These are phyloP conservation scores for Xenopus petersii DNA, from an alignment of 2,797 vertebrate species.

Conservation along the genomic window DNA sequence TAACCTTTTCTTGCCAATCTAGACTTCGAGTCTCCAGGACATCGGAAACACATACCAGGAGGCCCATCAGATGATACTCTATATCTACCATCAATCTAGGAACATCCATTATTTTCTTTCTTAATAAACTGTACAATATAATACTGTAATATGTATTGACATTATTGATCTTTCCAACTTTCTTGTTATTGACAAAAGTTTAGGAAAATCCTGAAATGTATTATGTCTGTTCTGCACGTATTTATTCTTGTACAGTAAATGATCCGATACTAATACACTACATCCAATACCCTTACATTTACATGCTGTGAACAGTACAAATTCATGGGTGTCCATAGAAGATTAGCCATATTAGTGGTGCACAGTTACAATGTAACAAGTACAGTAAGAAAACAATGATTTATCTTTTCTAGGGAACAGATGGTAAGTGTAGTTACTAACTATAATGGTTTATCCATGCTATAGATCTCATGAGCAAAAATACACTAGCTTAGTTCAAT, in stretches of 20 bases:
- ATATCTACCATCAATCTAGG: background rate
- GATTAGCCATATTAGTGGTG: slow-evolving; percentile 17
- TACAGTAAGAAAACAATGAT: too few relatives aligned
- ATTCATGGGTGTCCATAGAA: slow-evolving; percentile 25
- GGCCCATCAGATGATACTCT: slow-evolving; percentile 14
- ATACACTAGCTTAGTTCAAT: too few relatives aligned
- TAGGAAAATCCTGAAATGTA: slow-evolving; percentile 27
- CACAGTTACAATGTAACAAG: slow-evolving; percentile 2
- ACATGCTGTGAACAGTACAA: slow-evolving; percentile 27
- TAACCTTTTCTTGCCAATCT: slow-evolving; percentile 4
- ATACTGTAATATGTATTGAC: slow-evolving; percentile 12
- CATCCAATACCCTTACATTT: slow-evolving; percentile 29
- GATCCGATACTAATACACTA: slow-evolving; percentile 31
- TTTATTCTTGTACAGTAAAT: slow-evolving; percentile 34
- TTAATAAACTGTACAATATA: background rate
- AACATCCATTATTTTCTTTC: background rate
- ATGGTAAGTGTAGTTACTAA: too few relatives aligned
- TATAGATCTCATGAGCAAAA: too few relatives aligned
- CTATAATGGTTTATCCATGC: too few relatives aligned
- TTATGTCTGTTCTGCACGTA: slow-evolving; percentile 25
- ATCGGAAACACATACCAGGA: slow-evolving; percentile 19
- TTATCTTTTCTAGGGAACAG: too few relatives aligned
- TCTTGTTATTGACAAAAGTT: slow-evolving; percentile 28
- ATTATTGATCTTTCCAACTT: slow-evolving; percentile 42
- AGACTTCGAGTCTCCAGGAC: slow-evolving; percentile 23